A percentile compares a stretch with the other conserved stretches of the same genome.
Evolutionary conservation across 2,113 vertebrate genomes (phyloP).

Genomic region (Strigops habroptila): DNA sequence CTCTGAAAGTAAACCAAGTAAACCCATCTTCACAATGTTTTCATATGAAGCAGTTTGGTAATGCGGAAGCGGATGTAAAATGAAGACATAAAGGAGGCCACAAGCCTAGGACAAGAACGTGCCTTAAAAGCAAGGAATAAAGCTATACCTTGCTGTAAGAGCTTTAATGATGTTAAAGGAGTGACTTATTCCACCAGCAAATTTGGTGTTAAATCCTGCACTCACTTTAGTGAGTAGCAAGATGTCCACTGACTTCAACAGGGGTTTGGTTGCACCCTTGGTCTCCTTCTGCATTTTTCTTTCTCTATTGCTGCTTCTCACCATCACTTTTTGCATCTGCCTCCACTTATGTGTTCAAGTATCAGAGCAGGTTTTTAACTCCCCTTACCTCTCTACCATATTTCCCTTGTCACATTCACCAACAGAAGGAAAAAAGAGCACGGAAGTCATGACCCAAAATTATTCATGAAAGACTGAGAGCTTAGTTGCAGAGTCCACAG

Average conservation of each 20-base stretch:
- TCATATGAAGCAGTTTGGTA: background rate
- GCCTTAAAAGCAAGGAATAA: background rate
- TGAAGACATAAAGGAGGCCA: background rate
- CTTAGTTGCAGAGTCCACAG: background rate
- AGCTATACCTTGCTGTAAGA: background rate
- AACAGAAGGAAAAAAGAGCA: background rate
- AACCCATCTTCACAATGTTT: background rate
- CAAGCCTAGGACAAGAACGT: background rate
- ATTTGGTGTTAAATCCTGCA: background rate
- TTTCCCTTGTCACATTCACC: background rate
- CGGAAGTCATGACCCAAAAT: background rate
- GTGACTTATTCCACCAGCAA: background rate
- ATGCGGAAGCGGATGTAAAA: background rate
- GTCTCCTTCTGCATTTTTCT: background rate
- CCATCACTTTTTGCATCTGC: background rate
- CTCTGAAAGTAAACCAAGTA: background rate
- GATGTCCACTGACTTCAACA: background rate
- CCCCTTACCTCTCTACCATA: background rate
- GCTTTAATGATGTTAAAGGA: background rate
- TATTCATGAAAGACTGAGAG: background rate
- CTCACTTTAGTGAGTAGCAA: background rate
- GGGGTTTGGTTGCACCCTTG: background rate
- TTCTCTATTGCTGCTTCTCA: background rate
- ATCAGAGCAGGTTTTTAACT: background rate
- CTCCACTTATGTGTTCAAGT: background rate